Percentiles rank a stretch among this genome's conserved stretches.
Conservation (phyloP, 2,797 vertebrate genomes). For the Malacoctenus gilli region DNA sequence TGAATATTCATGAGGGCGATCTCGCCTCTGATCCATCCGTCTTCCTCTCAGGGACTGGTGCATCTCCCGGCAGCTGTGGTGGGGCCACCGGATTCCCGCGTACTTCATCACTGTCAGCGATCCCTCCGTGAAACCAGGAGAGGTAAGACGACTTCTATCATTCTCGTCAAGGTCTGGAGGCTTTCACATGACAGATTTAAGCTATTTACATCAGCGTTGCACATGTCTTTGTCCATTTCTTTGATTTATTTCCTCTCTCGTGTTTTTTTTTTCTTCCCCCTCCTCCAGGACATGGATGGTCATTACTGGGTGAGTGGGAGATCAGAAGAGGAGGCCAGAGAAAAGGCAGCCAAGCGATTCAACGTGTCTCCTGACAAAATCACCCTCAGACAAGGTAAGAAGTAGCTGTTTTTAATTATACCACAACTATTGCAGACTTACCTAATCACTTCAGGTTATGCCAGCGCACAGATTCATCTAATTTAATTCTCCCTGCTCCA, state of each 20-base stretch:
- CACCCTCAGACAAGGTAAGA: constrained; percentile 86
- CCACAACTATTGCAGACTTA: constrained; percentile 5
- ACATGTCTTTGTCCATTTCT: not conserved
- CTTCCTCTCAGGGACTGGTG: constrained; percentile 88
- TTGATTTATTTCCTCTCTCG: constrained; percentile 7
- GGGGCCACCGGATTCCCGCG: constrained; percentile 93
- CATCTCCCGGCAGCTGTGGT: constrained; percentile 94
- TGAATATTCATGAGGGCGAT: constrained; percentile 2
- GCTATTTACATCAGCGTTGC: constrained; percentile 5
- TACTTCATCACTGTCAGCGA: constrained; percentile 88
- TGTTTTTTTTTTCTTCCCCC: constrained; percentile 11
- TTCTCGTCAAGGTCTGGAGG: constrained; percentile 5
- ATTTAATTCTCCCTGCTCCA: constrained; percentile 17
- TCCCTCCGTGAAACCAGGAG: constrained; percentile 80
- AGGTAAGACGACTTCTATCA: constrained; percentile 74
- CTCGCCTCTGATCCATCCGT: constrained; percentile 5
- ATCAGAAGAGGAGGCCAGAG: constrained; percentile 82
- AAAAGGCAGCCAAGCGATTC: constrained; percentile 87
- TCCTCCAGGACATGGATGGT: constrained; percentile 85
- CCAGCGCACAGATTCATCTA: not conserved
- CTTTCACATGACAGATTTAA: constrained; percentile 22
- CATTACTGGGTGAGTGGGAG: constrained; percentile 92
- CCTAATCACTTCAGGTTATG: constrained; percentile 23
- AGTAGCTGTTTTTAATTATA: constrained; percentile 9
- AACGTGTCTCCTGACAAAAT: constrained; percentile 85